A percentile compares a stretch with the other conserved stretches of the same genome.
These are phyloP conservation scores for Acipenser ruthenus DNA, from an alignment of 2,797 vertebrate genomes.

Conservation along the genomic window DNA sequence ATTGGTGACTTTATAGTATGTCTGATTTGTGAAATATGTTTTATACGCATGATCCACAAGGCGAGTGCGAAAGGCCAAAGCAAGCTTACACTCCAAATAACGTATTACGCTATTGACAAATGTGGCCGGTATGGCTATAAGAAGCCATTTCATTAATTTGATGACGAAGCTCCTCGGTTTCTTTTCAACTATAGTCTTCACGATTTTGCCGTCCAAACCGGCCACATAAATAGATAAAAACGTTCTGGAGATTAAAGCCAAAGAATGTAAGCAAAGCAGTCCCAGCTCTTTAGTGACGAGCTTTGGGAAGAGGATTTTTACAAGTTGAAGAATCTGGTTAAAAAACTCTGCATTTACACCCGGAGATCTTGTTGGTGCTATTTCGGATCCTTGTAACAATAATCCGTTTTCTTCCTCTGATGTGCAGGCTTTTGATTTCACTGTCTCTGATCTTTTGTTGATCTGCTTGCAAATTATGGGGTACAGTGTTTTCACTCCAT, in stretches of 20 bases:
- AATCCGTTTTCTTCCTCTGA: slow-evolving; percentile 42
- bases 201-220: slow-evolving; percentile 88
- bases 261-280: slow-evolving; percentile 82
- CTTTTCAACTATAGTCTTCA: slow-evolving; percentile 94
- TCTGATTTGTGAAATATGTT: slow-evolving; percentile 90
- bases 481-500: slow-evolving; percentile 71
- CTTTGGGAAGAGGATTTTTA: slow-evolving; percentile 79
- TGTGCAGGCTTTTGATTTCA: slow-evolving; percentile 15
- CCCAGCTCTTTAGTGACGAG: slow-evolving; percentile 76
- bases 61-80: slow-evolving; percentile 88
- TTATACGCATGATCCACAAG: slow-evolving; percentile 82
- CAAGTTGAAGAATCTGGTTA: slow-evolving; percentile 77
- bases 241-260: slow-evolving; percentile 84
- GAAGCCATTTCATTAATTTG: slow-evolving; percentile 87
- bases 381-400: slow-evolving; percentile 25
- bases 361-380: slow-evolving; percentile 49
- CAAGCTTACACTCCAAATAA: slow-evolving; percentile 90
- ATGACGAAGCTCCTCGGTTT: slow-evolving; percentile 73
- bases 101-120: slow-evolving; percentile 97
- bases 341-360: slow-evolving; percentile 79
- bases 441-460: slow-evolving; percentile 23
- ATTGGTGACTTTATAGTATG: slow-evolving; percentile 89
- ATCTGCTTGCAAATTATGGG: slow-evolving; percentile 69
- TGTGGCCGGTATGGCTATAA: slow-evolving; percentile 92
- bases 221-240: slow-evolving; percentile 96